Evolutionary conservation across 92 coral and sea anemone species (phyloP).

Genomic region (Porites lobata): DNA sequence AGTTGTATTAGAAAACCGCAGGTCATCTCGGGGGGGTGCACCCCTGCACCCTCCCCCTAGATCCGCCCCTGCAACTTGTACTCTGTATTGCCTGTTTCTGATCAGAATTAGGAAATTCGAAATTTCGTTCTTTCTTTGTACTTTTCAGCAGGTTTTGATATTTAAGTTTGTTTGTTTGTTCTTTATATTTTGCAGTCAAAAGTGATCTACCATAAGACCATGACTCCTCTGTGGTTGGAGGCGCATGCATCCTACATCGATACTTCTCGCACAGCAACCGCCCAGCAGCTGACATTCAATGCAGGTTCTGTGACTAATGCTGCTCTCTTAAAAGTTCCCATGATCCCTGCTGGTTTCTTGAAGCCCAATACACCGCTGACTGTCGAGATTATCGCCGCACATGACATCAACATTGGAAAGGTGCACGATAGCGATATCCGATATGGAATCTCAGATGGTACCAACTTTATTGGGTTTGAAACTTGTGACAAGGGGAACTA

Average conservation of each 20-base stretch:
- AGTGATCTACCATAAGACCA: slow-evolving; percentile 24
- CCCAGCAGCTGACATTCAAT: slow-evolving; percentile 57
- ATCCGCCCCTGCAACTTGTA: too few species aligned
- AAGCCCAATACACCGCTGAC: slow-evolving; percentile 36
- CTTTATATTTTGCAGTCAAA: neutral
- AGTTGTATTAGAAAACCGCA: too few species aligned
- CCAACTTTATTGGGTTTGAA: slow-evolving; percentile 34
- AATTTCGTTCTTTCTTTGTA: too few species aligned
- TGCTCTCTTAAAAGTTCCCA: slow-evolving; percentile 35
- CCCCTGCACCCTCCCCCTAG: too few species aligned
- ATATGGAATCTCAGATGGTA: slow-evolving; percentile 59
- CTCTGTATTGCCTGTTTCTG: too few species aligned
- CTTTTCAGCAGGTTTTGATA: neutral
- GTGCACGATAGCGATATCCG: slow-evolving; percentile 21
- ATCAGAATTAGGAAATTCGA: too few species aligned
- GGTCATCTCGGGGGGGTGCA: too few species aligned
- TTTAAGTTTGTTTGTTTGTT: neutral
- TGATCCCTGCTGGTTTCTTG: slow-evolving; percentile 27
- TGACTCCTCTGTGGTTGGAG: slow-evolving; percentile 52
- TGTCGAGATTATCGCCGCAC: slow-evolving; percentile 30
- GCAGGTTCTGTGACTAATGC: slow-evolving; percentile 30
- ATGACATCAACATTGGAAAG: slow-evolving; percentile 23
- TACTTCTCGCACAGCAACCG: slow-evolving; percentile 19
- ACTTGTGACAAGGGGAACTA: slow-evolving; percentile 20
- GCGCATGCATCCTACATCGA: slow-evolving; percentile 61